Base-by-base conservation (phyloP, 1,140 invertebrate genomes). In the Drosophila aff. region DNA sequence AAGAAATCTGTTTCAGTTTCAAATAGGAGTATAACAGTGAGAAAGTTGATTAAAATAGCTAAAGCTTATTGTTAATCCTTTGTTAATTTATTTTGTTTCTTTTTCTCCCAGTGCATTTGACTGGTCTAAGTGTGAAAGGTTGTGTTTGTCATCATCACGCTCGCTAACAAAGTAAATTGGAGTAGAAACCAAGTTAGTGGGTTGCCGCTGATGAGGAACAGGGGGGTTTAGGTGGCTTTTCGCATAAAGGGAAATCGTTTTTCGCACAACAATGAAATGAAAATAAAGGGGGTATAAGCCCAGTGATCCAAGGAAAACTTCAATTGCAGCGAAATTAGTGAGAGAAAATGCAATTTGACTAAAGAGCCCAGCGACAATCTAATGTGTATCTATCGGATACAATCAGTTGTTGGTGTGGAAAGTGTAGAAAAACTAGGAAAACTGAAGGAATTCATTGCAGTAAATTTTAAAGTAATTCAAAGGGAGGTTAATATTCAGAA, bases 91-190 rank as follows among this genome's bases (percentile, higher is more conserved):
- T 36, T 36, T 9, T 11, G 2, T 1, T 44, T 6, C 4, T 3
- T 26, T 58, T 65, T 63, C n/a, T 65, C 26, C 4, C 58, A 16
- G 57, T 65, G 46, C 16, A 26, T 41, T 33, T 71, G 41, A 28
- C 75, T 60, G 44, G 43, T 40, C 60, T 49, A 69, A 76, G 83
- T 86, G 84, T 71, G 76, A 86, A 86, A 86, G 83, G 83, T 86
- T 89, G 80, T 83, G 72, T 68, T 78, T 71, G 82, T 75, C 74
- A 84, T 85, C 53, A 73, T 73, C 67, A 73, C 67, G 67, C 67
- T 71, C 38, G 67, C 67, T 71, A 75, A 69, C 57, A 73, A 60
- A 61, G 68, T 57, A 60, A 64, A 60, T 74, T 74, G 53, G 57
- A 66, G 49, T 72, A 55, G 53, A 73, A 73, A 73, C 67, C 67